phyloP scores from a whole-genome alignment of 30 jellyfish, hydroid and myxozoan genomes.

The Aurelia aurita region DNA sequence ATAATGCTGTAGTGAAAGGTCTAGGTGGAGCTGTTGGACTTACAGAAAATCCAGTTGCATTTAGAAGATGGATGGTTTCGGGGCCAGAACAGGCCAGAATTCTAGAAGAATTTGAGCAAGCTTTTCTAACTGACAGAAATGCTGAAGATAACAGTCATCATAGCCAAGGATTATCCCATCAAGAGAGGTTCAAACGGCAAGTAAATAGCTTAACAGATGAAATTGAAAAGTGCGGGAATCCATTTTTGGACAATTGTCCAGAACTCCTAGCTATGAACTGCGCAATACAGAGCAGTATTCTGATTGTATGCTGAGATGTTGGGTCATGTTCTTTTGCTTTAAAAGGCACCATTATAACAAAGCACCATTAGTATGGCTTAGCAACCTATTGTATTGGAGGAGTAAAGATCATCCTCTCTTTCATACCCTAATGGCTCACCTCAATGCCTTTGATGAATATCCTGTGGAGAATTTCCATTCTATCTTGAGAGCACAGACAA shows the following conservation, averaged over 20 bases:
- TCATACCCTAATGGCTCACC: no score
- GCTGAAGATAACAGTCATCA: not conserved
- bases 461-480: no score
- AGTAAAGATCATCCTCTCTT: not conserved
- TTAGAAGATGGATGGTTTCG: not conserved
- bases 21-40: not conserved
- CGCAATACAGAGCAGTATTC: not conserved
- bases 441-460: no score
- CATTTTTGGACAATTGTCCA: no score
- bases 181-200: not conserved
- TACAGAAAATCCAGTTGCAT: not conserved
- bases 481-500: no score
- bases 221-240: no score
- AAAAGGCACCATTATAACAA: conserved; percentile 53
- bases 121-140: not conserved
- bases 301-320: conserved; percentile 13
- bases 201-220: no score
- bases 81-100: not conserved
- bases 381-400: conserved; percentile 6
- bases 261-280: no score
- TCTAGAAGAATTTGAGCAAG: not conserved
- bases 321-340: conserved; percentile 46
- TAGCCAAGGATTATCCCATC: not conserved
- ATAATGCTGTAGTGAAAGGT: no score
- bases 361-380: conserved; percentile 8